A percentile compares a stretch with the other conserved stretches of the same genome.
Evolutionary conservation across 2,113 vertebrate genomes (phyloP).

Genomic region (Seriola dumerili): DNA sequence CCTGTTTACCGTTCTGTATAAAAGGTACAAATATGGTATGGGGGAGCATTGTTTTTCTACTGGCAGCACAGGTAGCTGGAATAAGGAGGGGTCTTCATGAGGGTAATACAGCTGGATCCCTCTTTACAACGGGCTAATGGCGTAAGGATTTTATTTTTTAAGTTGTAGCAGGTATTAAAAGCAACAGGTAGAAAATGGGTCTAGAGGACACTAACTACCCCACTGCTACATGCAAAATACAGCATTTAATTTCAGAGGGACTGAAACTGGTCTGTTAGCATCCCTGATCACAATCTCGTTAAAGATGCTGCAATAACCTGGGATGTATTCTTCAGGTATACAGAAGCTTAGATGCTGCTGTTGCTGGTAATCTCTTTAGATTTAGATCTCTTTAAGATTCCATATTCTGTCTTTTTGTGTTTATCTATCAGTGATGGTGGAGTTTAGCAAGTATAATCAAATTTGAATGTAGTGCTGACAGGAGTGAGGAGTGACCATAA

Average conservation of each 20-base stretch:
- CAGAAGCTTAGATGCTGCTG: constrained; percentile 33
- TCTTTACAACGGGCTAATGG: not conserved
- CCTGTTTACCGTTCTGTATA: no score
- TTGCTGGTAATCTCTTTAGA: constrained; percentile 9
- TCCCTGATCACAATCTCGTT: constrained; percentile 30
- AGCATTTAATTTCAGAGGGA: constrained; percentile 37
- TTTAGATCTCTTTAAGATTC: not conserved
- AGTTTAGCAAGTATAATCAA: constrained; percentile 60
- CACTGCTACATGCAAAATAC: not conserved
- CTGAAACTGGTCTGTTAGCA: constrained; percentile 1
- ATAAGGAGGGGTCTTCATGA: no score
- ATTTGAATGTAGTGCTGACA: constrained; percentile 70
- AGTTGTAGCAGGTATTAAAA: not conserved
- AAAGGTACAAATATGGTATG: no score
- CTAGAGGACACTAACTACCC: constrained; percentile 1
- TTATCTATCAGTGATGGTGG: constrained; percentile 32
- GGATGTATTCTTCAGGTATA: constrained; percentile 35
- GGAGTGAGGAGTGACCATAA: constrained; percentile 21
- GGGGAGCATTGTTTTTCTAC: no score
- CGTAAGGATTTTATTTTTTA: not conserved
- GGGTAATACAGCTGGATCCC: no score
- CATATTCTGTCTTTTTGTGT: constrained; percentile 36
- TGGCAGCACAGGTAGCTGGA: no score
- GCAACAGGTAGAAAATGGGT: constrained; percentile 13
- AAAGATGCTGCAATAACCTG: constrained; percentile 46